A percentile compares a stretch with the other conserved stretches of the same genome.
Evolutionary conservation across 2,888 invertebrate species (phyloP).

Genomic region (Sympetrum striolatum): DNA sequence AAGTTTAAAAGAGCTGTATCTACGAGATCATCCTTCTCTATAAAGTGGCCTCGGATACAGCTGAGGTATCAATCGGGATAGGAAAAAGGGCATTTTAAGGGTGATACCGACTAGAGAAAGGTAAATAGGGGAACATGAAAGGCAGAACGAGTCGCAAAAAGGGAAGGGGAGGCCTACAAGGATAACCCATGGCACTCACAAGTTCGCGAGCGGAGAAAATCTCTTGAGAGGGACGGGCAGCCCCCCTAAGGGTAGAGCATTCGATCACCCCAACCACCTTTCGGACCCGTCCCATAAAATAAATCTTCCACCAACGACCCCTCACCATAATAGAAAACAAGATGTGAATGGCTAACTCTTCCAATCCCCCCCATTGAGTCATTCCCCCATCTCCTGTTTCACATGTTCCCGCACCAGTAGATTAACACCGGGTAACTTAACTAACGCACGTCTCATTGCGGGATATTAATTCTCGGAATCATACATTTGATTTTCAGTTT

Average conservation of each 20-base stretch:
- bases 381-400: too few relatives aligned
- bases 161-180: background rate
- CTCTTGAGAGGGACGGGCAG: background rate
- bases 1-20: too few relatives aligned
- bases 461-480: too few relatives aligned
- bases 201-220: background rate
- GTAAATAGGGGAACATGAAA: background rate
- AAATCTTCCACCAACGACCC: conserved; percentile 34
- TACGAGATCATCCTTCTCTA: too few relatives aligned
- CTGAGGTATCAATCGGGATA: too few relatives aligned
- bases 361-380: background rate
- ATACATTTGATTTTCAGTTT: too few relatives aligned
- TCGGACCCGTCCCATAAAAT: conserved; percentile 5
- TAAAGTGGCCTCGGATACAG: too few relatives aligned
- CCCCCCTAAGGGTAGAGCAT: background rate
- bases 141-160: background rate
- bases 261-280: too few relatives aligned
- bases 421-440: too few relatives aligned
- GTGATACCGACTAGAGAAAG: background rate
- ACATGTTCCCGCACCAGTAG: background rate
- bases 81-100: background rate
- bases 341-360: conserved; percentile 39
- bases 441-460: too few relatives aligned
- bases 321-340: conserved; percentile 43
- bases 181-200: background rate